A percentile compares a stretch with the other conserved stretches of the same genome.
These are phyloP conservation scores for Drosophila subsilvestris DNA, from an alignment of 2,888 invertebrate species.

Conservation along the genomic window DNA sequence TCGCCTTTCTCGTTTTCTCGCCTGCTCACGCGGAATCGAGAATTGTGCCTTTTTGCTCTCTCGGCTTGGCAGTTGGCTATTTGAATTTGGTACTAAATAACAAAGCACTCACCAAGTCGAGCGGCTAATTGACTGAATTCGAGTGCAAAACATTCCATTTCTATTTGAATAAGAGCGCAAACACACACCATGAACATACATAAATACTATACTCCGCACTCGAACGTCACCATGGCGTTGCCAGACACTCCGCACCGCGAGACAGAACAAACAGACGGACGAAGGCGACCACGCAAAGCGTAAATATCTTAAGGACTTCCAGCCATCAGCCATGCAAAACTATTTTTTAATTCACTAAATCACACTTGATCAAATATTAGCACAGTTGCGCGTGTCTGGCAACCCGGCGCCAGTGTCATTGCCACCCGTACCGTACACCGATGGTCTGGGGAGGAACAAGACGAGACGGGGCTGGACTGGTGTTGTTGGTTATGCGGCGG, in stretches of 20 bases:
- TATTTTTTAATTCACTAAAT: neutral
- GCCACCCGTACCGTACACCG: neutral
- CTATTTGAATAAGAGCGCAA: constrained; percentile 69
- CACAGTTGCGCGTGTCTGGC: constrained; percentile 8
- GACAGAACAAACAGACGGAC: neutral
- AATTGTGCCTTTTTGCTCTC: neutral
- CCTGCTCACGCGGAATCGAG: neutral
- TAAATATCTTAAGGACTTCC: constrained; percentile 4
- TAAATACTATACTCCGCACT: constrained; percentile 8
- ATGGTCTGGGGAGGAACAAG: neutral
- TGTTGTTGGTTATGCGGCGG: neutral
- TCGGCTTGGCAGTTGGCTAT: neutral
- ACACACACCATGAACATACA: constrained; percentile 33
- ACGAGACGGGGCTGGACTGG: neutral
- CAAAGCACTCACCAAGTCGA: constrained; percentile 5
- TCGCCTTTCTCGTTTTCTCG: neutral
- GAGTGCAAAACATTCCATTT: constrained; percentile 67
- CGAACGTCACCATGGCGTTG: constrained; percentile 8
- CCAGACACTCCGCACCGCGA: constrained; percentile 16
- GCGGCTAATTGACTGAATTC: constrained; percentile 22
- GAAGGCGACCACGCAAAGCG: constrained; percentile 6
- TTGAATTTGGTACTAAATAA: neutral
- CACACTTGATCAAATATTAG: constrained; percentile 7
- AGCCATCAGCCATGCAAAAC: neutral
- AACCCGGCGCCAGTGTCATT: constrained; percentile 20